A percentile compares a stretch with the other conserved stretches of the same genome.
Evolutionary conservation across 2,113 vertebrate genomes (phyloP).

Genomic region (Mormyrus lacerda): DNA sequence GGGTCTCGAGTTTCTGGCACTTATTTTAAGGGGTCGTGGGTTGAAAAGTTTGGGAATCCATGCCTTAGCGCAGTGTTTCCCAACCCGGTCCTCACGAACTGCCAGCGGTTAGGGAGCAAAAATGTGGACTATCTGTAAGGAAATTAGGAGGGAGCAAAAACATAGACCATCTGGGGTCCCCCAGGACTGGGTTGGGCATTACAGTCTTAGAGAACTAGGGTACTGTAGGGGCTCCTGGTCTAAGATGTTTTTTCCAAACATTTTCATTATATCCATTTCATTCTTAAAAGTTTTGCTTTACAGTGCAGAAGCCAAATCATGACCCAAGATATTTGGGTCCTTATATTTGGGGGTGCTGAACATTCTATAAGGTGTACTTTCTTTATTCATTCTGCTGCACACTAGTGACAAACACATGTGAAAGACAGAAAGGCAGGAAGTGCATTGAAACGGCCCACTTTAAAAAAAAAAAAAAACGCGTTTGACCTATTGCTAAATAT

Average conservation of each 20-base stretch:
- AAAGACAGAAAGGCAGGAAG: not conserved
- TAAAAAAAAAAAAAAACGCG: not conserved
- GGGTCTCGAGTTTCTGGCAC: not conserved
- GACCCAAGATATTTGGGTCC: not conserved
- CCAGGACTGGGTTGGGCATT: not conserved
- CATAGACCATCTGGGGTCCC: not conserved
- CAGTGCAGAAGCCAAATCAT: not conserved
- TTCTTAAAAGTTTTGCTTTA: not conserved
- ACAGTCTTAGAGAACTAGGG: not conserved
- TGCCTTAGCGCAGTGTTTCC: not conserved
- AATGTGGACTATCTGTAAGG: not conserved
- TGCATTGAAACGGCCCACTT: not conserved
- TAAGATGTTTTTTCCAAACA: not conserved
- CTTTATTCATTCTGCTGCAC: not conserved
- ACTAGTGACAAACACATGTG: not conserved
- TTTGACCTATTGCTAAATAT: not conserved
- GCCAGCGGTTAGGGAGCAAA: not conserved
- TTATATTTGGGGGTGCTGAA: not conserved
- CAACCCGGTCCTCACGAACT: not conserved
- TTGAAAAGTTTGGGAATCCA: not conserved
- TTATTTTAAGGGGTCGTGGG: not conserved
- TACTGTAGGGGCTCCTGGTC: not conserved
- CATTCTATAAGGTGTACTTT: not conserved
- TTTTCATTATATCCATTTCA: not conserved
- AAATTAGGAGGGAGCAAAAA: not conserved